These are phyloP conservation scores for Zaprionus africanus DNA, from an alignment of 1,140 invertebrate species.

Conservation along the genomic window DNA sequence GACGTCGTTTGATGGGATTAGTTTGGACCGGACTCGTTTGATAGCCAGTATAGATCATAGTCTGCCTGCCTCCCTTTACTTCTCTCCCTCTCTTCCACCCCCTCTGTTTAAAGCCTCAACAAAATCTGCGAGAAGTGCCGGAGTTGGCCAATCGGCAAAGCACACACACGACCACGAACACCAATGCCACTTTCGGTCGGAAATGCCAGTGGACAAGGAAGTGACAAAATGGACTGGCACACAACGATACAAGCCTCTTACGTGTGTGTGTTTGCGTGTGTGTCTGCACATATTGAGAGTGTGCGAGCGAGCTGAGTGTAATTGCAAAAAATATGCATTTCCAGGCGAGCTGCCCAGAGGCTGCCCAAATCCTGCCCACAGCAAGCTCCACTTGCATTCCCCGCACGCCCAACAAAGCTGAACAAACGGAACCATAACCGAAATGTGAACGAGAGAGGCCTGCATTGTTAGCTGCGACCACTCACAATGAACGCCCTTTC, in stretches of 20 bases:
- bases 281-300: neutral
- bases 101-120: neutral
- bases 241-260: neutral
- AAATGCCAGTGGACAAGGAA: slow-evolving; percentile 18
- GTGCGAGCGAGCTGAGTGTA: slow-evolving; percentile 11
- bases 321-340: slow-evolving; percentile 41
- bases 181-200: neutral
- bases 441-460: slow-evolving; percentile 13
- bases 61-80: neutral
- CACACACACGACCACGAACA: neutral
- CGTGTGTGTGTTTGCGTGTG: slow-evolving; percentile 2
- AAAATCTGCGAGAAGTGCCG: neutral
- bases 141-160: neutral
- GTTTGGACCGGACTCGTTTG: neutral
- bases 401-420: neutral
- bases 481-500: slow-evolving; percentile 6
- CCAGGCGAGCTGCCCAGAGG: neutral
- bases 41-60: neutral
- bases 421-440: slow-evolving; percentile 25
- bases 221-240: slow-evolving; percentile 12
- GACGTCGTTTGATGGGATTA: slow-evolving; percentile 5
- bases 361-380: neutral
- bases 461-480: slow-evolving; percentile 22
- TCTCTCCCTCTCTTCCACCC: neutral
- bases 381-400: neutral